Conservation (phyloP, 2,888 invertebrate species). For the Anorthoa munda region DNA sequence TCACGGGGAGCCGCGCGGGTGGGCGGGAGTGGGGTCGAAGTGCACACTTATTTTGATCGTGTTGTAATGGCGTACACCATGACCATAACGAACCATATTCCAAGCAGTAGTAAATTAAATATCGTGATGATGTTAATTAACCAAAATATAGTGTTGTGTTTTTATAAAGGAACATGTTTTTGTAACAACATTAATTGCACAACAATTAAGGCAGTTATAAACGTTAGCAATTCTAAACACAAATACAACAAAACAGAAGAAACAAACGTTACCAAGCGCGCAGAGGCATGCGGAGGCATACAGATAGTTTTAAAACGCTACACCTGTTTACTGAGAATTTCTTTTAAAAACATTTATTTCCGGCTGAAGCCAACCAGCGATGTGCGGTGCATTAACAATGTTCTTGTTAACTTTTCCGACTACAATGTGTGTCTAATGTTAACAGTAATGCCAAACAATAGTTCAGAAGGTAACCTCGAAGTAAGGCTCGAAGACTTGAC, state of each 20-base stretch:
- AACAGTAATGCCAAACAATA: not conserved
- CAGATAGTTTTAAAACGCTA: conserved; percentile 21
- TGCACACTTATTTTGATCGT: too few species aligned
- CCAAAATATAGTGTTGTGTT: not conserved
- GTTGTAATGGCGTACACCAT: too few species aligned
- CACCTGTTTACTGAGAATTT: conserved; percentile 23
- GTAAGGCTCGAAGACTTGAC: not conserved
- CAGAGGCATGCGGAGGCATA: not conserved
- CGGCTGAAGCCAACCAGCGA: conserved; percentile 14
- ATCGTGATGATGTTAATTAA: not conserved
- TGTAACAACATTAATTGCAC: not conserved
- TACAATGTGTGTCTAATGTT: conserved; percentile 22
- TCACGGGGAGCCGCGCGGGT: too few species aligned
- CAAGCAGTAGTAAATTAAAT: too few species aligned
- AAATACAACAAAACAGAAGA: not conserved
- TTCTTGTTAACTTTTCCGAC: conserved; percentile 40
- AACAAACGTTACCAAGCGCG: not conserved
- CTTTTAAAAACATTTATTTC: conserved; percentile 37
- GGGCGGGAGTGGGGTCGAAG: too few species aligned
- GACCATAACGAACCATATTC: too few species aligned
- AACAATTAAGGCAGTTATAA: not conserved
- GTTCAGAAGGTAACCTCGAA: conserved; percentile 3
- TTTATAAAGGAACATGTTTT: not conserved
- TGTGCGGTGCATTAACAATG: conserved; percentile 52
- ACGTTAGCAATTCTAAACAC: not conserved